phyloP scores from a whole-genome alignment of 2,888 invertebrate genomes.

The Lithophane socia region DNA sequence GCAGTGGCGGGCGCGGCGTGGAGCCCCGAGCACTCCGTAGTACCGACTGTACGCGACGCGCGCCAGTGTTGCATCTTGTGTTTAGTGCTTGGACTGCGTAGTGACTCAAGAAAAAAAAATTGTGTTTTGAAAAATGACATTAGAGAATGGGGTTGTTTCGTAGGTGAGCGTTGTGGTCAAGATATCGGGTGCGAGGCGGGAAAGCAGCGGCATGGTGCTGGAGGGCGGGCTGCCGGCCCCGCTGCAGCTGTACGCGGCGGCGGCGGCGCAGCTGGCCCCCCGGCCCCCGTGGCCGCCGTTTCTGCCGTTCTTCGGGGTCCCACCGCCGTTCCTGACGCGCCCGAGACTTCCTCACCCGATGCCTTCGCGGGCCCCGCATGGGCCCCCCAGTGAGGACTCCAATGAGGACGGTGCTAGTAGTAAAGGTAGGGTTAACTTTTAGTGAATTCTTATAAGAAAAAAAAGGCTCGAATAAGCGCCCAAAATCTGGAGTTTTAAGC shows the following conservation, averaged over 20 bases:
- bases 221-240: slow-evolving; percentile 93
- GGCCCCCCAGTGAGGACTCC: slow-evolving; percentile 90
- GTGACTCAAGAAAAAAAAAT: slow-evolving; percentile 63
- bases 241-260: slow-evolving; percentile 93
- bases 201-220: slow-evolving; percentile 91
- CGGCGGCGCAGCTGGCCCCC: slow-evolving; percentile 91
- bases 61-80: slow-evolving; percentile 65
- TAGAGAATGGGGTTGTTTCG: slow-evolving; percentile 73
- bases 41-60: slow-evolving; percentile 67
- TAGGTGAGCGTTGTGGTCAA: slow-evolving; percentile 77
- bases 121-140: slow-evolving; percentile 73
- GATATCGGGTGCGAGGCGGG: slow-evolving; percentile 80
- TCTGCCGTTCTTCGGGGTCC: slow-evolving; percentile 91
- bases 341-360: slow-evolving; percentile 84
- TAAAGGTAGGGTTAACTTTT: slow-evolving; percentile 79
- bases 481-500: not conserved
- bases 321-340: slow-evolving; percentile 90
- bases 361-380: slow-evolving; percentile 85
- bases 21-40: slow-evolving; percentile 63
- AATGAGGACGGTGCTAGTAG: slow-evolving; percentile 89
- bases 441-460: slow-evolving; percentile 15
- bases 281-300: slow-evolving; percentile 91
- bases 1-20: slow-evolving; percentile 81
- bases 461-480: not conserved
- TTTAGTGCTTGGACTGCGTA: slow-evolving; percentile 62